Conservation (phyloP, 2,797 vertebrate species). For the Carduelis carduelis region DNA sequence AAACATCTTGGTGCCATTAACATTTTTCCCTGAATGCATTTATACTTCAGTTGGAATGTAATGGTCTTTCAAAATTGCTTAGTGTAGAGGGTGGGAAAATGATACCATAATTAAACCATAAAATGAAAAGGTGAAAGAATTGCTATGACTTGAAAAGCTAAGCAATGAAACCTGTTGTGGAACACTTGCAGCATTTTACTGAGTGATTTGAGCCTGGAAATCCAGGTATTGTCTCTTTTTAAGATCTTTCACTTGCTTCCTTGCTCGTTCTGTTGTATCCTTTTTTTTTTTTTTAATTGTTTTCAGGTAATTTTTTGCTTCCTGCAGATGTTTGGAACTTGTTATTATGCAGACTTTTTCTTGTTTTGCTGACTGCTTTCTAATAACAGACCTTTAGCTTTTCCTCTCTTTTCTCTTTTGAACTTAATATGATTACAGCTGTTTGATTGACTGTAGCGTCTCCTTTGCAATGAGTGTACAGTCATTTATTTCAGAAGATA, state of each 20-base stretch:
- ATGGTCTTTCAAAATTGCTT: not conserved
- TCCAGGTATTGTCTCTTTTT: not conserved
- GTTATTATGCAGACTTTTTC: not conserved
- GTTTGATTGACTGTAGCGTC: not conserved
- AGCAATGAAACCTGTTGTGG: rapidly evolving
- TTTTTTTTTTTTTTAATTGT: not conserved
- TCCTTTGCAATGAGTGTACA: not conserved
- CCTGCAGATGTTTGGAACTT: not conserved
- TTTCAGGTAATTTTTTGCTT: not conserved
- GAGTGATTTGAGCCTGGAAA: not conserved
- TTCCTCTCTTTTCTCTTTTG: not conserved
- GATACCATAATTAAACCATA: not conserved
- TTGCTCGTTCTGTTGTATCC: not conserved
- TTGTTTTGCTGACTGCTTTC: not conserved
- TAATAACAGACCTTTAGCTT: not conserved
- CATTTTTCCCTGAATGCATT: not conserved
- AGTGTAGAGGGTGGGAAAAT: not conserved
- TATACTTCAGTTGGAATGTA: not conserved
- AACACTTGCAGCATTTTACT: not conserved
- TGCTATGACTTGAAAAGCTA: not conserved
- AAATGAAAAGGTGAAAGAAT: not conserved
- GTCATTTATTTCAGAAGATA: not conserved
- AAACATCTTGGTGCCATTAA: not conserved
- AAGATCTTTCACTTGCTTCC: not conserved
- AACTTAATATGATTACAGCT: not conserved